Conservation (phyloP, 2,797 vertebrate species). For the Lagorchestes hirsutus region DNA sequence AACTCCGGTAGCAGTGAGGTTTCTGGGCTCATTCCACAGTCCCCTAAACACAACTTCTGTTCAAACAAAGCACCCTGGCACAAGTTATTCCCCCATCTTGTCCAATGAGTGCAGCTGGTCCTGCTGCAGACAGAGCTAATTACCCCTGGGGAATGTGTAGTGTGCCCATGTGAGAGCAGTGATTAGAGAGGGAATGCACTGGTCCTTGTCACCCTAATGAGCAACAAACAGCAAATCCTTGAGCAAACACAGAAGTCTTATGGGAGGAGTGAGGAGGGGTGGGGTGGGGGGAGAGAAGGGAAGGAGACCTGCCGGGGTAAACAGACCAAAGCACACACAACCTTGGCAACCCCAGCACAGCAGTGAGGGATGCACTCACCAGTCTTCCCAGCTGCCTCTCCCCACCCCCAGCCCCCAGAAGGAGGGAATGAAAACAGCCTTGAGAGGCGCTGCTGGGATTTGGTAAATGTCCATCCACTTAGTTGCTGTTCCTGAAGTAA, state of each 20-base stretch:
- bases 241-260: constrained; percentile 1
- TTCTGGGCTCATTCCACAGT: background rate
- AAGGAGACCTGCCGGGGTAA: background rate
- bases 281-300: background rate
- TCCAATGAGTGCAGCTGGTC: constrained; percentile 8
- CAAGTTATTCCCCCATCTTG: background rate
- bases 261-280: background rate
- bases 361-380: background rate
- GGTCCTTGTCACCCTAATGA: constrained; percentile 2
- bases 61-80: constrained; percentile 1
- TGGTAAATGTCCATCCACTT: background rate
- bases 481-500: background rate
- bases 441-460: background rate
- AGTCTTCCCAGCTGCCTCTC: background rate
- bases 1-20: background rate
- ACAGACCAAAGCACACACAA: background rate
- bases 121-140: constrained; percentile 14
- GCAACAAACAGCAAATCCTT: background rate
- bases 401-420: background rate
- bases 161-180: background rate
- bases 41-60: background rate
- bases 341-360: background rate
- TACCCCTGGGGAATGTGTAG: background rate
- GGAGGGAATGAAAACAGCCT: too few species aligned
- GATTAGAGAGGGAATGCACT: background rate